phyloP scores from a whole-genome alignment of 2,888 invertebrate genomes.

The Oxyteleia sp. region DNA sequence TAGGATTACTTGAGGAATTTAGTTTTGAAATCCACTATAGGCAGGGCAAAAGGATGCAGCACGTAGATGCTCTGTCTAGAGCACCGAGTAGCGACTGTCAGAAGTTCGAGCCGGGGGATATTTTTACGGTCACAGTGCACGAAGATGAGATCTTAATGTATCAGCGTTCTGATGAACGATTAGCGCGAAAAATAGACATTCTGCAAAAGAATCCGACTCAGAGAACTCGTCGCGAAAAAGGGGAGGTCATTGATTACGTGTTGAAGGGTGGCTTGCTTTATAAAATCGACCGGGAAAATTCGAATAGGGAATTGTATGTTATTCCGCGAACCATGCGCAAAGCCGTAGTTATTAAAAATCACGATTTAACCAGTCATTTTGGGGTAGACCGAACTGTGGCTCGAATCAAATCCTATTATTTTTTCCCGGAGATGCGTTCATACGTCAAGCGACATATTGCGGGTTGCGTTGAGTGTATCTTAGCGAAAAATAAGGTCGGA shows the following conservation, averaged over 20 bases:
- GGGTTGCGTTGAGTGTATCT: conserved; percentile 71
- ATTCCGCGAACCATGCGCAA: conserved; percentile 49
- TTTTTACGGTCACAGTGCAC: neutral
- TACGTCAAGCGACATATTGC: conserved; percentile 68
- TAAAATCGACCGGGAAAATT: no score
- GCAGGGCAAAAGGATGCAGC: neutral
- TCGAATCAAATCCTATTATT: conserved; percentile 63
- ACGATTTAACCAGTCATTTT: conserved; percentile 18
- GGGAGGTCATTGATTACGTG: no score
- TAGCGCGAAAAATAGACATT: neutral
- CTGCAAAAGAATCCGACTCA: no score
- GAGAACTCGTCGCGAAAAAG: no score
- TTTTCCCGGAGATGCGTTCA: conserved; percentile 63
- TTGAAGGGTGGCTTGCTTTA: no score
- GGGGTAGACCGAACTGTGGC: conserved; percentile 45
- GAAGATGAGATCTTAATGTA: conserved; percentile 21
- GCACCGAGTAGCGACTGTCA: conserved; percentile 3
- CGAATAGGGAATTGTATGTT: conserved; percentile 8
- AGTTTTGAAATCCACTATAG: conserved; percentile 74
- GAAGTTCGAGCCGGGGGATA: neutral
- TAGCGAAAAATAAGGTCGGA: conserved; percentile 61
- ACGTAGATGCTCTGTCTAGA: conserved; percentile 45
- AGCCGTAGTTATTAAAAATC: conserved; percentile 30
- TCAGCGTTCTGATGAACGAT: neutral
- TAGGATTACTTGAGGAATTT: conserved; percentile 71